Evolutionary conservation across 1,140 invertebrate species (phyloP), one percentile per base, ranked within the genome.

Genomic region (Caenorhabditis latens): DNA sequence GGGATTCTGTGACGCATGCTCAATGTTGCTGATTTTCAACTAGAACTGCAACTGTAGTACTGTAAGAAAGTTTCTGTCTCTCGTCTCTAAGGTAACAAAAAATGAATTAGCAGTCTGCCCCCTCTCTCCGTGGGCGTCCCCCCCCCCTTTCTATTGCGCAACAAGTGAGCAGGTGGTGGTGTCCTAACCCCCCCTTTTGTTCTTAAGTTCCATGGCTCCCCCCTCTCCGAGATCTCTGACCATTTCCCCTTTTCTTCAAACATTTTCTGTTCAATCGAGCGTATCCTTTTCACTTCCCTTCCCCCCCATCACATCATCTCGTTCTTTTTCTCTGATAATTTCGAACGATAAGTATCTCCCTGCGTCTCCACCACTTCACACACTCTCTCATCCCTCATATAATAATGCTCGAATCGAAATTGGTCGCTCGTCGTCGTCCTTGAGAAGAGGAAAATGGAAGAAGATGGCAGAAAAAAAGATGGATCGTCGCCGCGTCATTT

Each of bases 391-490:
- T 32, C 32, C 43, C 21, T 32, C 67, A 75, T 75, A 46, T 75
- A 75, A 75, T 75, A 75, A 75, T 75, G 67, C 67, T 75, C 67
- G 67, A 75, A 46, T 75, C 46, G 67, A 75, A 75, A 75, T 75
- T 75, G 67, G 42, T 75, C 46, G 67, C n/a, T 46, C 46, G 16
- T n/a, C 14, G 42, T 11, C 42, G 19, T n/a, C 67, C 61, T 65
- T 42, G 32, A 8, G 32, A n/a, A n/a, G 11, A 65, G 11, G 16
- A 11, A 53, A 53, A 53, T 16, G 40, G 11, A 19, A 42, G 6
- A 42, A 46, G 16, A 75, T 42, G 46, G 19, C 5, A 75, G n/a
- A 75, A 42, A 67, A 40, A 8, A 24, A 75, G 43, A 46, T 46
- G 42, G n/a, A 75, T 75, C 67, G 67, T 75, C 67, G 32, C 32